Evolutionary conservation across 2,888 invertebrate species (phyloP), one percentile per base, ranked within the genome.

Genomic region (Hipparchia sbordonii): DNA sequence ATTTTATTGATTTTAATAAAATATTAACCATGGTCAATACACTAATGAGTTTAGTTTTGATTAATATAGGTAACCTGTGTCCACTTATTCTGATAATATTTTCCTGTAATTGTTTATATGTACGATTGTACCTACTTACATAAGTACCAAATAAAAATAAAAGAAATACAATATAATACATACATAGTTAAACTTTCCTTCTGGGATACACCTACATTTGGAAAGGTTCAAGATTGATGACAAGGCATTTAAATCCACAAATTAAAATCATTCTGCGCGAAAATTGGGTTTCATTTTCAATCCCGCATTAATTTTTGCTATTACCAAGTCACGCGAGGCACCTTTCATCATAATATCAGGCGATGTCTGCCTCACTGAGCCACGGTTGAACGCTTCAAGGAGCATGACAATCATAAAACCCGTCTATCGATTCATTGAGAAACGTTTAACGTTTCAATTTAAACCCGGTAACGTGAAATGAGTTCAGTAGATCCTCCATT

Each of bases 331-430:
- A 76, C 72, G 76, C 76, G 63, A 74, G 66, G 69, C 67, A 63
- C 33, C 56, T 71, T 74, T 74, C 70, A 71, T 74, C 68, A 71
- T 72, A 69, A 71, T 72, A 76, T 72, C 71, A 72, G 63, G 46
- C 63, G 67, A 74, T 74, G 70, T 65, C 71, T 70, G 75, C 84
- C 81, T 82, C 82, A 83, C 78, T 84, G 85, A 81, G 81, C 82
- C 77, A 81, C 83, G 84, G 83, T 81, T 82, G 84, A 79, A 78
- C 82, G 81, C 82, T 87, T 86, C 86, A 83, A 85, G 79, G 83
- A 88, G 89, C 79, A 79, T 77, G 76, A 85, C 85, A 86, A 85
- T 86, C 78, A 79, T 76, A 74, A 63, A 72, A 76, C 82, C 82
- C 78, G 82, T 81, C 75, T 75, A 78, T 79, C 76, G 77, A 80